These are phyloP conservation scores for Clavelina lepadiformis DNA, from an alignment of 23 tunicate genomes.

Conservation along the genomic window DNA sequence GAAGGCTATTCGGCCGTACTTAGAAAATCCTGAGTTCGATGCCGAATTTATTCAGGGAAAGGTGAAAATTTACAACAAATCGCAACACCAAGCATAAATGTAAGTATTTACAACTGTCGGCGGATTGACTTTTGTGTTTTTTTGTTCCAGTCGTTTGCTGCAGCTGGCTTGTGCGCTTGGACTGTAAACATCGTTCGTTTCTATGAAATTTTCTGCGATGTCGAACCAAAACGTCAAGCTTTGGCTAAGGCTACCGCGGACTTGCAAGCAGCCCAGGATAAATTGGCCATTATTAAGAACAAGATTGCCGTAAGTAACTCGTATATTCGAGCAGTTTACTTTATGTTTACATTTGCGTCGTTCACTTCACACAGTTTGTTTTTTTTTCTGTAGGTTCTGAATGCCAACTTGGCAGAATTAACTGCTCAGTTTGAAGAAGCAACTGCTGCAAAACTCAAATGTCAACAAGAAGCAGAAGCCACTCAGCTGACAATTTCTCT, in stretches of 20 bases:
- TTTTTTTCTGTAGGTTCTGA: constrained; percentile 43
- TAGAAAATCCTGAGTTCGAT: constrained; percentile 83
- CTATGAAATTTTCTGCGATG: constrained; percentile 95
- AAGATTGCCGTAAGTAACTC: constrained; percentile 71
- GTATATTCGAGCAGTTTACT: background rate
- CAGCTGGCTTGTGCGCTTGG: constrained; percentile 98
- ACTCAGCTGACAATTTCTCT: constrained; percentile 86
- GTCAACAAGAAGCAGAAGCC: constrained; percentile 97
- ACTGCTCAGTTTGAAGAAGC: constrained; percentile 94
- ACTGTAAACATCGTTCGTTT: constrained; percentile 84
- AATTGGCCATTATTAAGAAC: constrained; percentile 71
- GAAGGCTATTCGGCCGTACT: constrained; percentile 84
- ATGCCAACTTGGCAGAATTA: constrained; percentile 76
- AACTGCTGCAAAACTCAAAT: constrained; percentile 92
- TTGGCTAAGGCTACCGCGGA: constrained; percentile 85
- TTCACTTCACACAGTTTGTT: background rate
- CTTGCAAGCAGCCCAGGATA: constrained; percentile 79
- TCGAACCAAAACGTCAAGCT: constrained; percentile 90
- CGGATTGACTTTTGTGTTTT: background rate
- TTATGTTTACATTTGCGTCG: background rate
- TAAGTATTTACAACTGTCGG: background rate
- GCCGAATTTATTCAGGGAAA: constrained; percentile 75
- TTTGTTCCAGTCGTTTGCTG: constrained; percentile 65
- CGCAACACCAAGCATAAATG: background rate
- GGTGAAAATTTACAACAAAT: constrained; percentile 23